A percentile compares a stretch with the other conserved stretches of the same genome.
Evolutionary conservation across 2,888 invertebrate genomes (phyloP).

Genomic region (Saturnia japonica): DNA sequence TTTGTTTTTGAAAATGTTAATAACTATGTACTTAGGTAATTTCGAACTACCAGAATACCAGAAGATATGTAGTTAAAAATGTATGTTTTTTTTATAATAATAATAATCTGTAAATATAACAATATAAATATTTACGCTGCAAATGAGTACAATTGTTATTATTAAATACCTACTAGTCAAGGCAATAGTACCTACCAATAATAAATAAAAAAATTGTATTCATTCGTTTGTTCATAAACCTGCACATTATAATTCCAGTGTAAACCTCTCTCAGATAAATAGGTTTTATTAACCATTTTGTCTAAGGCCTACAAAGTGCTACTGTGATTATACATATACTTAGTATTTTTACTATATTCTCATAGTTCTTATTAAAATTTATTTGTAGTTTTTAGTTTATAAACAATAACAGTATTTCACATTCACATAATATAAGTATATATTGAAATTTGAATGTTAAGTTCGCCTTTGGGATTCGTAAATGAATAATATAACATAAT

Average conservation of each 20-base stretch:
- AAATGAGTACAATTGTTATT: constrained; percentile 1
- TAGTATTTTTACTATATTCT: background rate
- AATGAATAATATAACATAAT: constrained; percentile 3
- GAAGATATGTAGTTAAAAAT: too few species aligned
- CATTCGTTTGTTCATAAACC: too few species aligned
- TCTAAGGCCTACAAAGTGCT: background rate
- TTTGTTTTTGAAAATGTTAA: background rate
- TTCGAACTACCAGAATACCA: background rate
- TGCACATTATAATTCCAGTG: background rate
- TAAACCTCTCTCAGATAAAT: background rate
- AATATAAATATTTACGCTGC: constrained; percentile 9
- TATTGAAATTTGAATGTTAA: background rate
- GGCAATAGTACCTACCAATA: background rate
- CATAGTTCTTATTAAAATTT: background rate
- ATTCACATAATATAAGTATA: background rate
- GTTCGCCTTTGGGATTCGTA: background rate
- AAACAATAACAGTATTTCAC: background rate
- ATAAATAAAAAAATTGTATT: background rate
- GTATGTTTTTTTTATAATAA: background rate
- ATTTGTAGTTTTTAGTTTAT: background rate
- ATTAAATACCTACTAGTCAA: constrained; percentile 9
- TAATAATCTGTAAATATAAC: constrained; percentile 1
- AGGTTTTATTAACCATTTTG: background rate
- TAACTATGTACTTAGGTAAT: background rate
- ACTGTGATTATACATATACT: constrained; percentile 2